These are phyloP conservation scores for Lagodon rhomboides DNA, from an alignment of 2,797 vertebrate genomes.

Conservation along the genomic window DNA sequence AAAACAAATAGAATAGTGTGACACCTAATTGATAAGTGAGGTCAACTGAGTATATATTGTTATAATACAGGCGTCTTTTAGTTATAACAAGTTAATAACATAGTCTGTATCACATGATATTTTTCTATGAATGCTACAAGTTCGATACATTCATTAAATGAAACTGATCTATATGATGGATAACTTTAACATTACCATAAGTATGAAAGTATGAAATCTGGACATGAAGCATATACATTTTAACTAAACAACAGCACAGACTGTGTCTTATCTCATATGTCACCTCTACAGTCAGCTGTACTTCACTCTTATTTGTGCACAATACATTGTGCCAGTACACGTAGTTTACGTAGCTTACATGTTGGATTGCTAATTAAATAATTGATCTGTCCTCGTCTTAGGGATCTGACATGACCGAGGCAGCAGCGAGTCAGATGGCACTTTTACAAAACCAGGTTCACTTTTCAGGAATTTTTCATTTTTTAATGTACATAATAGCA, in stretches of 20 bases:
- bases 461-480: conserved; percentile 4
- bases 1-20: neutral
- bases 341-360: neutral
- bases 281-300: neutral
- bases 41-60: neutral
- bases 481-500: neutral
- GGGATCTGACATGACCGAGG: conserved; percentile 41
- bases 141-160: neutral
- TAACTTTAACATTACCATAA: neutral
- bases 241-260: neutral
- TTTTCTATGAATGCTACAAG: conserved; percentile 1
- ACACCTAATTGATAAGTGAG: neutral
- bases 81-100: neutral
- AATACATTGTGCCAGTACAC: neutral
- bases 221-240: neutral
- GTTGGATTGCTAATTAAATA: conserved; percentile 53
- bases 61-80: neutral
- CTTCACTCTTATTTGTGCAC: conserved; percentile 4
- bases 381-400: conserved; percentile 36
- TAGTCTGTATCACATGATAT: neutral
- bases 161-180: neutral
- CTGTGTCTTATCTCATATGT: neutral
- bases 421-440: neutral
- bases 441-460: neutral
- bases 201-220: neutral